Conservation (phyloP, 2,888 invertebrate species). For the Pandemis heparana region DNA sequence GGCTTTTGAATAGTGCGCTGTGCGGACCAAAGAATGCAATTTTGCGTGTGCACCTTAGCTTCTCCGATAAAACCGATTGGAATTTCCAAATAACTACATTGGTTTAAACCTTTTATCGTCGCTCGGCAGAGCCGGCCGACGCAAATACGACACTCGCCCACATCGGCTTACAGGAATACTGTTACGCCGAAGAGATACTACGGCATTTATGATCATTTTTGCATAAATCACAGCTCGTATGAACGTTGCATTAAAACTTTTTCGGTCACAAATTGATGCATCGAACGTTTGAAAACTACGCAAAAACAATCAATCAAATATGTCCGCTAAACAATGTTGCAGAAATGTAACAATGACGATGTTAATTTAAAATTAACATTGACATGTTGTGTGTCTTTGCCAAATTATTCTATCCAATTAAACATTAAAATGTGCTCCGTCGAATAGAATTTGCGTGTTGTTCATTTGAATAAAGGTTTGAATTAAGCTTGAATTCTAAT, state of each 20-base stretch:
- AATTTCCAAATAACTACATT: slow-evolving; percentile 60
- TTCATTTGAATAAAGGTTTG: slow-evolving; percentile 19
- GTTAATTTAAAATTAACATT: slow-evolving; percentile 8
- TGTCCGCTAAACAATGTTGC: neutral
- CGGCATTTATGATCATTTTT: neutral
- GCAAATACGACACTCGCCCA: slow-evolving; percentile 59
- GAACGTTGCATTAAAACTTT: neutral
- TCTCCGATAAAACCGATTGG: slow-evolving; percentile 48
- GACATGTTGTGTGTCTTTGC: neutral
- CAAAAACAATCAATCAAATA: neutral
- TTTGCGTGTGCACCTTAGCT: slow-evolving; percentile 23
- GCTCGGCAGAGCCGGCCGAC: slow-evolving; percentile 57
- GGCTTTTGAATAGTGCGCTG: neutral
- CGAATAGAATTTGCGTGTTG: neutral
- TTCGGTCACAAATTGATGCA: neutral
- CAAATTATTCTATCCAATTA: neutral
- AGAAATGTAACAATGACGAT: neutral
- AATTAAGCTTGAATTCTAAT: slow-evolving; percentile 28
- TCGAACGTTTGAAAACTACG: neutral
- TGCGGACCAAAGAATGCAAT: slow-evolving; percentile 24
- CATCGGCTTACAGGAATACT: slow-evolving; percentile 53
- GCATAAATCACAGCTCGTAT: neutral
- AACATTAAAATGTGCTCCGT: neutral
- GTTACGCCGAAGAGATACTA: slow-evolving; percentile 19
- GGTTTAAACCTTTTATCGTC: slow-evolving; percentile 74